phyloP scores from a whole-genome alignment of 53 echinoderm and acorn worm species.

The Antedon mediterranea region DNA sequence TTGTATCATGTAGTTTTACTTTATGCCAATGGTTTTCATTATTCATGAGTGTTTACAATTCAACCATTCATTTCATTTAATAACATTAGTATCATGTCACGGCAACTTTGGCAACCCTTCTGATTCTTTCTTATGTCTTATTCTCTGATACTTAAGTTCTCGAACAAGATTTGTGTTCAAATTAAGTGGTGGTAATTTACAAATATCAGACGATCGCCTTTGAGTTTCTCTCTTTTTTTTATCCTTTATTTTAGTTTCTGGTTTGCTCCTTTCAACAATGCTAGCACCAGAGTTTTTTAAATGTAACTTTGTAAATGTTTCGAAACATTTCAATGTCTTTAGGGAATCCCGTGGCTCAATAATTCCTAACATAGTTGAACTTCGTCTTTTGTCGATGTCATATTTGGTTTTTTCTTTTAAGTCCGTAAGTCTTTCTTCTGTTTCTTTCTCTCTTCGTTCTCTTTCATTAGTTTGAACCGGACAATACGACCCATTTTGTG shows the following conservation, averaged over 20 bases:
- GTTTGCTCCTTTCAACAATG: neutral
- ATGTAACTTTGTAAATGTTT: neutral
- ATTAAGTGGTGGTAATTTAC: slow-evolving; percentile 25
- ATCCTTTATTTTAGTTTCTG: neutral
- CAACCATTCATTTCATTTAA: no score
- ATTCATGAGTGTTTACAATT: no score
- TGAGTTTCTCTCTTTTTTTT: neutral
- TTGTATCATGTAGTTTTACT: no score
- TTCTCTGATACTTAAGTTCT: slow-evolving; percentile 45
- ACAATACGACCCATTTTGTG: neutral
- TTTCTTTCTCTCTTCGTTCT: neutral
- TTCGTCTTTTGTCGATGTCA: neutral
- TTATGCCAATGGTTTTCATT: no score
- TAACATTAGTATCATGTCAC: no score
- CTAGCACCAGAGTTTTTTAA: neutral
- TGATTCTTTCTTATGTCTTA: slow-evolving; percentile 29
- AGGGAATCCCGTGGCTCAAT: neutral
- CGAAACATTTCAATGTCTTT: neutral
- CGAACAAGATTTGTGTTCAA: slow-evolving; percentile 28
- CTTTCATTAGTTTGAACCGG: neutral
- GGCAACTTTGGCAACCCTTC: slow-evolving; percentile 42
- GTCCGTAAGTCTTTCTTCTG: neutral
- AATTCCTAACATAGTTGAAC: neutral
- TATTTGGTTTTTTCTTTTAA: neutral
- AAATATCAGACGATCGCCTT: neutral